phyloP scores from a whole-genome alignment of 2,888 invertebrate species.

The Hirtodrosophila confusa region DNA sequence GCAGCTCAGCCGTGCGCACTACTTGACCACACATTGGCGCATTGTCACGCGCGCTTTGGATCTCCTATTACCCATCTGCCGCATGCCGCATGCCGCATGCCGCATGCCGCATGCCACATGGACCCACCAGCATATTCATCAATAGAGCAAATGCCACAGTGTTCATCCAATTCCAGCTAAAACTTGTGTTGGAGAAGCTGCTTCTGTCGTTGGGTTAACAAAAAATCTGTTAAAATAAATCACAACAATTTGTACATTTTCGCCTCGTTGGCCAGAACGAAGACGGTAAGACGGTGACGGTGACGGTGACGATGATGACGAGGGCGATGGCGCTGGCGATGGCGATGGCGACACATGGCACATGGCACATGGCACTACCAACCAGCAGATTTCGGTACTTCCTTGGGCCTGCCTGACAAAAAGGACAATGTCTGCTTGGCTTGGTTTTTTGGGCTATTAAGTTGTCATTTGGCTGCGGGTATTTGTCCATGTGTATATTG shows the following conservation, averaged over 20 bases:
- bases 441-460: conserved; percentile 69
- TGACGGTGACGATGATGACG: conserved; percentile 38
- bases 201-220: conserved; percentile 65
- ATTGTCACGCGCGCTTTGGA: conserved; percentile 66
- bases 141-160: conserved; percentile 64
- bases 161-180: conserved; percentile 28
- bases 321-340: conserved; percentile 36
- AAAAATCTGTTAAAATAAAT: conserved; percentile 77
- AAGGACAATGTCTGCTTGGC: conserved; percentile 67
- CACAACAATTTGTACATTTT: conserved; percentile 80
- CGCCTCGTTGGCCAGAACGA: conserved; percentile 70
- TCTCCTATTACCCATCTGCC: conserved; percentile 1
- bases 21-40: conserved; percentile 78
- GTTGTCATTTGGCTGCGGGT: conserved; percentile 75
- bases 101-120: not conserved
- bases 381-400: conserved; percentile 52
- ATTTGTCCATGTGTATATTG: conserved; percentile 19
- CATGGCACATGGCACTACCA: conserved; percentile 24
- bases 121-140: conserved; percentile 69
- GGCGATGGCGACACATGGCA: conserved; percentile 60
- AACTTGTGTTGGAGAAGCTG: conserved; percentile 3
- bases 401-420: conserved; percentile 29
- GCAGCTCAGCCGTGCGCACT: conserved; percentile 74
- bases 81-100: conserved; percentile 8
- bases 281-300: conserved; percentile 38